Conservation (phyloP, 2,113 vertebrate genomes). For the Parus major region DNA sequence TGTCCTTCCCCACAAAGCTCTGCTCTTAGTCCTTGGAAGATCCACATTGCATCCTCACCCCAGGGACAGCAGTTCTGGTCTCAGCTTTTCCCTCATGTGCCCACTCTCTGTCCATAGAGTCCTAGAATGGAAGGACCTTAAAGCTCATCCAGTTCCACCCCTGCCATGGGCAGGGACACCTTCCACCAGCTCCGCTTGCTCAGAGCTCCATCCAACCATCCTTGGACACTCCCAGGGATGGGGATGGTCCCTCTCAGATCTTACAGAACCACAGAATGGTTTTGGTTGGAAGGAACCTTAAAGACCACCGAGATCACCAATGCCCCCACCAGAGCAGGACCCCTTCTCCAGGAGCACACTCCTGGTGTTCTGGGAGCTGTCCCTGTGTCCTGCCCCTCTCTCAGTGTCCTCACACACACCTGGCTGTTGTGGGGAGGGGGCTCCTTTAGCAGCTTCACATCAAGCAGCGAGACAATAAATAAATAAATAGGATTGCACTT, state of each 20-base stretch:
- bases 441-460: constrained; percentile 30
- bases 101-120: fast-evolving
- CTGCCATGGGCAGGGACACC: not conserved
- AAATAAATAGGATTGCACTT: constrained; percentile 58
- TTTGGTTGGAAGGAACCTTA: not conserved
- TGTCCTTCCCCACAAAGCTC: not conserved
- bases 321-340: not conserved
- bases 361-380: not conserved
- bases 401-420: not conserved
- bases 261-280: not conserved
- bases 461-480: constrained; percentile 50
- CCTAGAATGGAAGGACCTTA: not conserved
- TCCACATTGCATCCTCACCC: not conserved
- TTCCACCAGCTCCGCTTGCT: fast-evolving
- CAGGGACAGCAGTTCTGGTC: not conserved
- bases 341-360: not conserved
- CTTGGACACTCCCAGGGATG: not conserved
- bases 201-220: not conserved
- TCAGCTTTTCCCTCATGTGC: not conserved
- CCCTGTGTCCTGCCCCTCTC: not conserved
- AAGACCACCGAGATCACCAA: not conserved
- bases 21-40: not conserved
- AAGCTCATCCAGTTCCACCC: not conserved
- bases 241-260: too few species aligned
- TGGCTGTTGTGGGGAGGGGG: not conserved